Conservation (phyloP, 2,888 invertebrate genomes). For the Diplazon laetatorius region DNA sequence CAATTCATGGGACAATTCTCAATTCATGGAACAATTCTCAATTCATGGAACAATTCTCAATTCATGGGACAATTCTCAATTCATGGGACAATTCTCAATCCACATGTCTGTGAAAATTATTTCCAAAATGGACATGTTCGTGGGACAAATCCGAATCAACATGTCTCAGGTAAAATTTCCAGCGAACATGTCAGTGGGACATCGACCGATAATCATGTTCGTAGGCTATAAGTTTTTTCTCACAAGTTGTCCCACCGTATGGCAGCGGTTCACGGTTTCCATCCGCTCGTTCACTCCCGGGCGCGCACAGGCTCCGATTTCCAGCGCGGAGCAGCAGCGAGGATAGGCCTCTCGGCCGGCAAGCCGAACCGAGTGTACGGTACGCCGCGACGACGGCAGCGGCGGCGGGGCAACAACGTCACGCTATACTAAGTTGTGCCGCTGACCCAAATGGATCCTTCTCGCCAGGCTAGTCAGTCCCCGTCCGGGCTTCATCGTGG, state of each 20-base stretch:
- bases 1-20: too few relatives aligned
- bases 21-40: too few relatives aligned
- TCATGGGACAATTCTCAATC: too few relatives aligned
- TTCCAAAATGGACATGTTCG: neutral
- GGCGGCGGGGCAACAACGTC: slow-evolving; percentile 40
- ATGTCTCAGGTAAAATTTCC: neutral
- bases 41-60: too few relatives aligned
- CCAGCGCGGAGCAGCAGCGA: slow-evolving; percentile 32
- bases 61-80: too few relatives aligned
- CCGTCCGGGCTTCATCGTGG: slow-evolving; percentile 77
- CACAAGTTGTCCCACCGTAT: slow-evolving; percentile 47
- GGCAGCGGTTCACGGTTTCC: slow-evolving; percentile 31
- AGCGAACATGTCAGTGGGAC: neutral
- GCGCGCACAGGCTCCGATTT: slow-evolving; percentile 18
- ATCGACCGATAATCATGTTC: slow-evolving; percentile 17
- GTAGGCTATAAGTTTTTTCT: neutral
- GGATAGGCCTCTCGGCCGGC: slow-evolving; percentile 11
- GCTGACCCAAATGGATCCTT: slow-evolving; percentile 80
- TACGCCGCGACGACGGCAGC: slow-evolving; percentile 19
- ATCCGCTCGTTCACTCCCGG: slow-evolving; percentile 61
- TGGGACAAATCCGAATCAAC: neutral
- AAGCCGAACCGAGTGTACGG: slow-evolving; percentile 10
- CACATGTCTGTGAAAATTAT: neutral
- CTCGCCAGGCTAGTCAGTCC: slow-evolving; percentile 75
- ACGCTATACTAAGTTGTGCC: slow-evolving; percentile 72